Evolutionary conservation across 1,140 invertebrate genomes (phyloP).

Genomic region (Drosophila pandora): DNA sequence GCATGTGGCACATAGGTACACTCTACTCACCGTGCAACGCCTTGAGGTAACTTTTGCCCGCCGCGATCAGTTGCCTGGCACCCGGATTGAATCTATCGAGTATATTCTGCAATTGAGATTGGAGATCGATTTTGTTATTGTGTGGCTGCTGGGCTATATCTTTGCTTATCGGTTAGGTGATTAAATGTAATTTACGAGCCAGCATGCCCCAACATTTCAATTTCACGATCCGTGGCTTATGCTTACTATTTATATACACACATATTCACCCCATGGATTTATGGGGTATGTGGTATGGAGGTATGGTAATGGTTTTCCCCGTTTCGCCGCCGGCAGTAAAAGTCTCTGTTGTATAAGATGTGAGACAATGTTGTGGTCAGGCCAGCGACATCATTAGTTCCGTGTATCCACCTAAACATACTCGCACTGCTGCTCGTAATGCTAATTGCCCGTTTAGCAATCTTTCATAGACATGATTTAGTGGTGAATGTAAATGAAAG

Average conservation of each 20-base stretch:
- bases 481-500: constrained; percentile 55
- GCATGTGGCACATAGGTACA: too few relatives aligned
- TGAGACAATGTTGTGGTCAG: constrained; percentile 56
- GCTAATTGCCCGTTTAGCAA: constrained; percentile 59
- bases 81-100: constrained; percentile 97
- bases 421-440: constrained; percentile 33
- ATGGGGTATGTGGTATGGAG: background rate
- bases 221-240: constrained; percentile 26
- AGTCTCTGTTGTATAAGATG: constrained; percentile 65
- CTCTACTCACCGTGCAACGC: constrained; percentile 93
- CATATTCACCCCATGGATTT: background rate
- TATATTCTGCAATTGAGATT: constrained; percentile 90
- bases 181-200: constrained; percentile 64
- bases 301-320: constrained; percentile 45
- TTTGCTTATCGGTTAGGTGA: constrained; percentile 36
- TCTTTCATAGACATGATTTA: constrained; percentile 31
- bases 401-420: constrained; percentile 47
- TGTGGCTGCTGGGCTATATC: constrained; percentile 11
- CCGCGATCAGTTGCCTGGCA: constrained; percentile 95
- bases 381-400: constrained; percentile 70
- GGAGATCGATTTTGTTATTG: constrained; percentile 34
- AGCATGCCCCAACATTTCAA: constrained; percentile 43
- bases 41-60: constrained; percentile 96
- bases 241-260: background rate
- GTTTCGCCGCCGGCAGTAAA: constrained; percentile 61